Evolutionary conservation across 2,113 vertebrate species (phyloP).

Genomic region (Columba janthina): DNA sequence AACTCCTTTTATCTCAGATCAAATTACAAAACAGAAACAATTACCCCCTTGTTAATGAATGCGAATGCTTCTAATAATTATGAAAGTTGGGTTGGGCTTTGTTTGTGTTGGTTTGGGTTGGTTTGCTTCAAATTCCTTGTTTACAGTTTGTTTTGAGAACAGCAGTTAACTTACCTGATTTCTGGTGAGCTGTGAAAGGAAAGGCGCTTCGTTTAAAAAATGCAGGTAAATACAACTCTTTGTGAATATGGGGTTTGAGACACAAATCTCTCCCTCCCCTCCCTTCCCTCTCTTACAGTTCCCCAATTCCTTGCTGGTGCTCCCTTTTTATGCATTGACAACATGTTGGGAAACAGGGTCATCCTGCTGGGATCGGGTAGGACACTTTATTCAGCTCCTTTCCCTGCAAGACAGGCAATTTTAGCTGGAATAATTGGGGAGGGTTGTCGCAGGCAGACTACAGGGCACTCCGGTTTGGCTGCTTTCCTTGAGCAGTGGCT

Average conservation of each 20-base stretch:
- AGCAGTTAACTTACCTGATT: not conserved
- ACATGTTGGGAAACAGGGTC: not conserved
- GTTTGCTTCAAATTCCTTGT: constrained; percentile 62
- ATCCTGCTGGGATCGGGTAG: not conserved
- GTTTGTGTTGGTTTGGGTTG: constrained; percentile 52
- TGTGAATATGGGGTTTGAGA: not conserved
- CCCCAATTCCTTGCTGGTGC: fast-evolving
- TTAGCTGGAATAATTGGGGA: constrained; percentile 30
- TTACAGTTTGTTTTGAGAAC: constrained; percentile 65
- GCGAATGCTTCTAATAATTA: constrained; percentile 72
- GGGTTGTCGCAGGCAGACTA: not conserved
- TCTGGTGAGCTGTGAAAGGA: not conserved
- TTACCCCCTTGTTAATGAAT: constrained; percentile 81
- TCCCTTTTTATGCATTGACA: not conserved
- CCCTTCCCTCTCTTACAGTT: not conserved
- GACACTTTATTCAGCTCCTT: not conserved
- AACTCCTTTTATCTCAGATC: constrained; percentile 78
- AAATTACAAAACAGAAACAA: constrained; percentile 86
- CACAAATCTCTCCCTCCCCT: not conserved
- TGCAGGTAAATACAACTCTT: not conserved
- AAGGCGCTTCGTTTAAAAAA: not conserved
- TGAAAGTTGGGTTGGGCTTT: constrained; percentile 72
- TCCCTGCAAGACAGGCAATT: not conserved
- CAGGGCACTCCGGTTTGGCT: constrained; percentile 22
- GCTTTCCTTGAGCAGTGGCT: constrained; percentile 7